These are phyloP conservation scores for Poliocrania exsul DNA, from an alignment of 2,797 vertebrate genomes.

Conservation along the genomic window DNA sequence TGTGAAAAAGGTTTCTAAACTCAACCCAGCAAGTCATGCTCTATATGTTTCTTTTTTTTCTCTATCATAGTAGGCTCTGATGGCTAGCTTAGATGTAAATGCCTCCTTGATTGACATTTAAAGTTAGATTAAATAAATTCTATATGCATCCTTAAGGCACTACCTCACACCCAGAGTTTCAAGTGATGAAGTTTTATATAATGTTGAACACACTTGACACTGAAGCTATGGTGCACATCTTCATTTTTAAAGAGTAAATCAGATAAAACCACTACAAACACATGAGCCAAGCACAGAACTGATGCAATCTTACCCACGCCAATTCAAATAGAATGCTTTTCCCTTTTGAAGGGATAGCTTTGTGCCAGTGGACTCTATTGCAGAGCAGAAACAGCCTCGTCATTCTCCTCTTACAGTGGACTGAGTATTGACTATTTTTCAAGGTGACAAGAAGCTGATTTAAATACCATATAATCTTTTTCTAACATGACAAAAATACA, in stretches of 20 bases:
- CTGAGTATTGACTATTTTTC: not conserved
- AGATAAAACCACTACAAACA: not conserved
- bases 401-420: not conserved
- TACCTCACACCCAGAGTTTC: not conserved
- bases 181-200: not conserved
- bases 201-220: not conserved
- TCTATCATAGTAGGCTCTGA: not conserved
- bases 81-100: not conserved
- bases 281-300: not conserved
- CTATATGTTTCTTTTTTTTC: not conserved
- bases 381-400: not conserved
- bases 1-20: not conserved
- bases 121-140: not conserved
- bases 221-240: not conserved
- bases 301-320: not conserved
- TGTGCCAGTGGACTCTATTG: not conserved
- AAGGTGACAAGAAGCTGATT: not conserved
- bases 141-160: not conserved
- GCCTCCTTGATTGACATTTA: not conserved
- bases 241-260: not conserved
- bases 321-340: slow-evolving; percentile 1
- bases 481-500: not conserved
- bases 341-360: not conserved
- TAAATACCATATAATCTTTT: not conserved
- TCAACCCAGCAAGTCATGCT: not conserved